Percentiles rank a stretch among this genome's conserved stretches.
These are phyloP conservation scores for Micromussa lordhowensis DNA, from an alignment of 92 coral and sea anemone genomes.

Conservation along the genomic window DNA sequence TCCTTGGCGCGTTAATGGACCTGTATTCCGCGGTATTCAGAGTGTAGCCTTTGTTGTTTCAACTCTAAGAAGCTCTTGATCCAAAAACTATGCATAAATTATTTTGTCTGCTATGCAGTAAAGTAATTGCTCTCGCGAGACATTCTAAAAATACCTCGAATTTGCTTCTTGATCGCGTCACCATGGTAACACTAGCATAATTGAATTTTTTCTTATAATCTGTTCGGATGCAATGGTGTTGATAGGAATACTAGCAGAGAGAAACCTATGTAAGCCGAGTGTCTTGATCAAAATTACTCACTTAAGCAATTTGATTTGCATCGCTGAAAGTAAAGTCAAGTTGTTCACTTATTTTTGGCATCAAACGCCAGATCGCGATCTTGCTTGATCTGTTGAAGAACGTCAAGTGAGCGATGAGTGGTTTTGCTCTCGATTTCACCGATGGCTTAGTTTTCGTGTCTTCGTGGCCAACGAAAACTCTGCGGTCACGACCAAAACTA, in stretches of 20 bases:
- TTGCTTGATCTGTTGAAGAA: background rate
- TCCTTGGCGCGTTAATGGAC: background rate
- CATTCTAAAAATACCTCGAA: conserved; percentile 30
- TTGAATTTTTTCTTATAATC: background rate
- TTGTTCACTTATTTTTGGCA: background rate
- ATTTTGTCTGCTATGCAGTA: conserved; percentile 1
- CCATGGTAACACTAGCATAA: background rate
- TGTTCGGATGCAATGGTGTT: background rate
- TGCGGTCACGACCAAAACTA: background rate
- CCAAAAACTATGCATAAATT: conserved; percentile 37
- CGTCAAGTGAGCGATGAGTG: background rate
- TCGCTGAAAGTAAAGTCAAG: background rate
- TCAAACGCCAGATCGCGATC: background rate
- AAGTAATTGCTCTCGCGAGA: conserved; percentile 30
- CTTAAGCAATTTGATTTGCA: background rate
- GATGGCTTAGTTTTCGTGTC: background rate
- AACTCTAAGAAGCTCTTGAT: conserved; percentile 15
- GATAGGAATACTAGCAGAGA: background rate
- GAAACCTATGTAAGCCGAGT: background rate
- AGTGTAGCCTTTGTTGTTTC: conserved; percentile 23
- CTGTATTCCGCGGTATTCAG: background rate
- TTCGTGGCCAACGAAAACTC: background rate
- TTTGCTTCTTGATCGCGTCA: background rate
- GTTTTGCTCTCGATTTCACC: background rate
- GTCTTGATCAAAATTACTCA: background rate